Evolutionary conservation across 2,888 invertebrate genomes (phyloP), one percentile per base, ranked within the genome.

Genomic region (Philereme transversata): DNA sequence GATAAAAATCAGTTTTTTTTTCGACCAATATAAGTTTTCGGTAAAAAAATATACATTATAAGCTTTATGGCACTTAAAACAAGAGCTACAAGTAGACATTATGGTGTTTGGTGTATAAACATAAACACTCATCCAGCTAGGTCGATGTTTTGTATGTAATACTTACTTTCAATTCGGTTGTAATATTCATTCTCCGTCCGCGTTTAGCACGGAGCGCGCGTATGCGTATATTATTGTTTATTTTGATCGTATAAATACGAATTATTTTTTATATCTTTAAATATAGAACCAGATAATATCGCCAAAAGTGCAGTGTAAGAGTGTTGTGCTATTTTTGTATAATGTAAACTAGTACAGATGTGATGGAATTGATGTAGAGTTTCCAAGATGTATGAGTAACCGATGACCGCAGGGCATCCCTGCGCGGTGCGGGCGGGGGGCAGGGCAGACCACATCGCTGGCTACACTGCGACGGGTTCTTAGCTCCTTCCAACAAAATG

Each of bases 351-450:
- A 69, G 72, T 74, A 65, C 64, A 74, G 67, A 77, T 80, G 78
- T 76, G 77, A 78, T 79, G 81, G 81, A 75, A 81, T 74, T 79
- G 77, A 77, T 78, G 80, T 79, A 79, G 79, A 80, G 81, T 85
- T 84, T 77, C 82, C 84, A 84, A 84, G 78, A 84, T 84, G 84
- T 82, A 84, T 85, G 86, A 85, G 85, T 85, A 85, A 86, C 86
- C 81, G 84, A 84, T 85, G 85, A 85, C 83, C 83, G 84, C 83
- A 84, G 86, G 85, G 84, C 76, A 84, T 84, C 84, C 85, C 86
- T 84, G 82, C 79, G 79, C 74, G 76, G 76, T 65, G 76, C 72
- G 73, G 75, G 79, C 67, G 81, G 77, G 80, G 78, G 81, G 79
- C 68, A 76, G 75, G 81, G 80, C 50, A 75, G 77, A 74, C 68